phyloP scores from a whole-genome alignment of 2,888 invertebrate genomes.

The Melikaiella ostensackeni region DNA sequence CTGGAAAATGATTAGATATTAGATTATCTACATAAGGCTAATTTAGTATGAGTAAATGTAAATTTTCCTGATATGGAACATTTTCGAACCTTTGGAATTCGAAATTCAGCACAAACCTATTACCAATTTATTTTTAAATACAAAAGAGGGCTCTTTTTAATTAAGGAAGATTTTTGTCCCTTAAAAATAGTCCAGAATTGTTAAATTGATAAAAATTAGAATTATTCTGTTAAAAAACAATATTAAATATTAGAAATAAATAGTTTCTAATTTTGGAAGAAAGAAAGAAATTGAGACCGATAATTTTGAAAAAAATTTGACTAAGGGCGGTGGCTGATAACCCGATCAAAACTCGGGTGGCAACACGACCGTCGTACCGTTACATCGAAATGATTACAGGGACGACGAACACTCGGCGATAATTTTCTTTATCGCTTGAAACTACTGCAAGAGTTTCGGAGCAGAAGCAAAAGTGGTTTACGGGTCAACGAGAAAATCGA shows the following conservation, averaged over 20 bases:
- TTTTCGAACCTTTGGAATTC: too few relatives aligned
- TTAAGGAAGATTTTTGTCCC: too few relatives aligned
- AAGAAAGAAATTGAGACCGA: slow-evolving; percentile 46
- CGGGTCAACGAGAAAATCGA: not conserved
- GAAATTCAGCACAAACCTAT: too few relatives aligned
- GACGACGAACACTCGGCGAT: slow-evolving; percentile 49
- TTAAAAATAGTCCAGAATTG: too few relatives aligned
- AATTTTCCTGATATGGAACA: not conserved
- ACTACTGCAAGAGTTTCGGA: slow-evolving; percentile 4
- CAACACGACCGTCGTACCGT: slow-evolving; percentile 60
- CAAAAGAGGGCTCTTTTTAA: too few relatives aligned
- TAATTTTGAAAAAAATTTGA: slow-evolving; percentile 43
- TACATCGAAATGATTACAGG: slow-evolving; percentile 63
- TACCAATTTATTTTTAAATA: too few relatives aligned
- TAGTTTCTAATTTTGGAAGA: not conserved
- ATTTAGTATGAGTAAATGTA: not conserved
- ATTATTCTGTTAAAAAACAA: too few relatives aligned
- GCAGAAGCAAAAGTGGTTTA: not conserved
- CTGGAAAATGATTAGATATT: slow-evolving; percentile 1
- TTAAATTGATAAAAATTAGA: too few relatives aligned
- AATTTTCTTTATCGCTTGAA: slow-evolving; percentile 19
- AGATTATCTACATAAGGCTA: not conserved
- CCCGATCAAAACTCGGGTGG: slow-evolving; percentile 60
- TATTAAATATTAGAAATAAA: not conserved
- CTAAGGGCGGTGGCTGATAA: slow-evolving; percentile 58